Evolutionary conservation across 2,888 invertebrate species (phyloP).

Genomic region (Erebia palarica): DNA sequence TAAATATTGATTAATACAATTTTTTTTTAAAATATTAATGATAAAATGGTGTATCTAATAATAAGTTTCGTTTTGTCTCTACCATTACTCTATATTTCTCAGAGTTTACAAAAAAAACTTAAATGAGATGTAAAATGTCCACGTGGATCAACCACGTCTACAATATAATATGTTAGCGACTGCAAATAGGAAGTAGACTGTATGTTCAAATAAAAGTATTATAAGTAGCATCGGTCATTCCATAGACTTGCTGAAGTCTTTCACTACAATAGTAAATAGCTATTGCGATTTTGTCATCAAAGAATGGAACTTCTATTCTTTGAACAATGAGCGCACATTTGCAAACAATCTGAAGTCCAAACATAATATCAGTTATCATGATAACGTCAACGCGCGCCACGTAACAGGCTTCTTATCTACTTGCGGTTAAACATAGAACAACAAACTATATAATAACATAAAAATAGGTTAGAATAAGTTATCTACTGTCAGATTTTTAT

Average conservation of each 20-base stretch:
- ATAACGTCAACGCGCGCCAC: conserved; percentile 12
- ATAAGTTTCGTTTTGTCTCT: too few relatives aligned
- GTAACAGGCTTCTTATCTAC: neutral
- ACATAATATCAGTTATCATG: conserved; percentile 11
- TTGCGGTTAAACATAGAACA: neutral
- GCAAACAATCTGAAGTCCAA: conserved; percentile 28
- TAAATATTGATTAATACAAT: too few relatives aligned
- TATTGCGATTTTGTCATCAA: neutral
- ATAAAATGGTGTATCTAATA: too few relatives aligned
- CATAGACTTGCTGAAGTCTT: neutral
- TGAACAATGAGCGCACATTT: conserved; percentile 27
- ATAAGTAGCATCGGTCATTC: too few relatives aligned
- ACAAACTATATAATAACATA: neutral
- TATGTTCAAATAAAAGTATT: too few relatives aligned
- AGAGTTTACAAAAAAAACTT: too few relatives aligned
- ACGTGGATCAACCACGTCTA: neutral
- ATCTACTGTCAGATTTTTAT: too few relatives aligned
- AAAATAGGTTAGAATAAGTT: too few relatives aligned
- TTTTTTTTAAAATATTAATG: too few relatives aligned
- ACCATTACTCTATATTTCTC: too few relatives aligned
- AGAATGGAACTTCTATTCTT: conserved; percentile 10
- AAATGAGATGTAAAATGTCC: too few relatives aligned
- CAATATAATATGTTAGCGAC: neutral
- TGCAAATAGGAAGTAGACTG: too few relatives aligned
- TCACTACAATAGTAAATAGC: neutral